A percentile compares a stretch with the other conserved stretches of the same genome.
Conservation (phyloP, 92 coral and sea anemone genomes). For the Blastomussa wellsi region DNA sequence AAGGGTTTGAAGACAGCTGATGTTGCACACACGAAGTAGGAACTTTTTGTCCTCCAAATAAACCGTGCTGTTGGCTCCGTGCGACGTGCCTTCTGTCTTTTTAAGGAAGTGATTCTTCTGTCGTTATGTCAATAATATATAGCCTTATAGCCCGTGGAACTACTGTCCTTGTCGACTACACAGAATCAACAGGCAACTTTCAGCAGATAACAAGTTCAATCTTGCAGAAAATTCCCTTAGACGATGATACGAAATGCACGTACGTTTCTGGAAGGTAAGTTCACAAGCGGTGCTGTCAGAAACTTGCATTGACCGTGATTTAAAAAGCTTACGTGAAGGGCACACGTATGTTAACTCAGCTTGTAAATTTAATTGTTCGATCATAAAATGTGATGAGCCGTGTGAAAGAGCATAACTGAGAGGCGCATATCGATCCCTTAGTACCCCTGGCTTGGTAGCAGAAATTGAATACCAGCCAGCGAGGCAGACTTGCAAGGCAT, state of each 20-base stretch:
- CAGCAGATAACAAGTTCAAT: constrained; percentile 87
- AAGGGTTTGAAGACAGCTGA: background rate
- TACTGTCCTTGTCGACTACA: constrained; percentile 89
- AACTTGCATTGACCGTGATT: background rate
- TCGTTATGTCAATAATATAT: constrained; percentile 85
- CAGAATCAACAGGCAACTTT: constrained; percentile 95
- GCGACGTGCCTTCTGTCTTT: too few relatives aligned
- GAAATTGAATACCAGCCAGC: too few relatives aligned
- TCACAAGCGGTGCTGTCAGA: too few relatives aligned
- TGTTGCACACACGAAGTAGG: background rate
- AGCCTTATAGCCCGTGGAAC: constrained; percentile 87
- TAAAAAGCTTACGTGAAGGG: background rate
- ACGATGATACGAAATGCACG: constrained; percentile 86
- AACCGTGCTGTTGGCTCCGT: background rate
- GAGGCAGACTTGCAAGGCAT: too few relatives aligned
- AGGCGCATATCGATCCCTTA: too few relatives aligned
- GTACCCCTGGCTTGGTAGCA: too few relatives aligned
- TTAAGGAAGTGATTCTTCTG: background rate
- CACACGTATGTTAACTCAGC: background rate
- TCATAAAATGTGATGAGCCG: background rate
- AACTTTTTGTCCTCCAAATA: background rate
- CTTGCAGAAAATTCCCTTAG: constrained; percentile 81
- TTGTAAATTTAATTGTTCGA: background rate
- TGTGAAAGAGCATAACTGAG: background rate
- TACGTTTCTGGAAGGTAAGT: constrained; percentile 94